Conservation (phyloP, 2,888 invertebrate species). For the Eupsilia transversa region DNA sequence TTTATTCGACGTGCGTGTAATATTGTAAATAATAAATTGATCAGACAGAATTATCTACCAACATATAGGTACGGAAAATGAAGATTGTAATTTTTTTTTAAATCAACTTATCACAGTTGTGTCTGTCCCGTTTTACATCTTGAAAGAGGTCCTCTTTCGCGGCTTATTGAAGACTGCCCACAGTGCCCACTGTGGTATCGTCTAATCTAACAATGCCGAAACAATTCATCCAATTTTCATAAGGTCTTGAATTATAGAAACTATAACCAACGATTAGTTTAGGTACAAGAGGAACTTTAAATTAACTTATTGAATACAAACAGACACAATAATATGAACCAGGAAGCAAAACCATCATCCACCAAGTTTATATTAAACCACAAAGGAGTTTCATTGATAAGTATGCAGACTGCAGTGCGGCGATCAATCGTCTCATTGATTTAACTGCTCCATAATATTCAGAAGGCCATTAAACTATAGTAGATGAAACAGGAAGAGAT, state of each 20-base stretch:
- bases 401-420: conserved; percentile 35
- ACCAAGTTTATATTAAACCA: conserved; percentile 40
- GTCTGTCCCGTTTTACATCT: not conserved
- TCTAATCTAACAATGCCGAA: not conserved
- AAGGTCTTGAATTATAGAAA: not conserved
- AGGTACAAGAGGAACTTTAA: not conserved
- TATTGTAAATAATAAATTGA: not conserved
- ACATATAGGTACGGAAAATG: not conserved
- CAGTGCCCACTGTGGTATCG: not conserved
- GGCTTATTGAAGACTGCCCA: not conserved
- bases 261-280: not conserved
- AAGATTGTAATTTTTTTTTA: not conserved
- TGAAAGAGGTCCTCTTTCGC: not conserved
- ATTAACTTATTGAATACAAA: not conserved
- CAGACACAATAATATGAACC: not conserved
- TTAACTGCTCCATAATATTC: conserved; percentile 54
- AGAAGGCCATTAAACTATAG: conserved; percentile 42
- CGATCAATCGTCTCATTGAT: conserved; percentile 63
- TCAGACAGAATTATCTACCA: not conserved
- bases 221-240: not conserved
- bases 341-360: conserved; percentile 10
- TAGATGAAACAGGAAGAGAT: conserved; percentile 49
- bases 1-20: not conserved
- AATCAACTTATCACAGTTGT: not conserved
- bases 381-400: conserved; percentile 50